phyloP scores from a whole-genome alignment of 2,113 vertebrate species.

The Fulmarus glacialis region DNA sequence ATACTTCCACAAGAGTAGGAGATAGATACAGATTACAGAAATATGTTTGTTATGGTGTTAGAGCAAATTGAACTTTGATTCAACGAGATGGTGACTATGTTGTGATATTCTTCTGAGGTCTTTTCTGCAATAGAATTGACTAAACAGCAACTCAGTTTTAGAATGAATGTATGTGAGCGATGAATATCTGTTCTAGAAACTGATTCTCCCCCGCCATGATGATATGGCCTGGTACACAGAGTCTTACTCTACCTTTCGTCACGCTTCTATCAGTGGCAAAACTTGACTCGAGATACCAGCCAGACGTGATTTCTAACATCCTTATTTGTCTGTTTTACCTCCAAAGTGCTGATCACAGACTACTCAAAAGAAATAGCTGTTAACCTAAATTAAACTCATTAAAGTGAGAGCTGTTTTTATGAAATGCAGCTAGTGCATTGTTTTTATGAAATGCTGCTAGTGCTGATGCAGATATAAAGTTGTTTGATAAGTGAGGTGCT shows the following conservation, averaged over 20 bases:
- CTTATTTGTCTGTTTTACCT: neutral
- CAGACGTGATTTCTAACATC: neutral
- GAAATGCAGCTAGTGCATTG: neutral
- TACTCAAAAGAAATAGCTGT: neutral
- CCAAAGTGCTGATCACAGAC: neutral
- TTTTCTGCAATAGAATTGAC: neutral
- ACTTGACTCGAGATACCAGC: neutral
- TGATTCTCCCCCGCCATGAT: neutral
- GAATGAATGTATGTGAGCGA: neutral
- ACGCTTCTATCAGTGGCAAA: neutral
- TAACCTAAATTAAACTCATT: neutral
- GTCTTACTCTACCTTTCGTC: neutral
- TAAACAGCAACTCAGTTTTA: rapidly evolving
- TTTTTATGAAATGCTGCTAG: neutral
- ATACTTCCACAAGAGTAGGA: neutral
- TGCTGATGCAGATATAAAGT: neutral
- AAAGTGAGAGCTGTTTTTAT: neutral
- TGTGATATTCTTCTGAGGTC: neutral
- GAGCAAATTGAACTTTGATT: slow-evolving; percentile 31
- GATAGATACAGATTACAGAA: slow-evolving; percentile 2
- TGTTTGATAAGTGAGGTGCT: neutral
- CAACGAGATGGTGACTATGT: neutral
- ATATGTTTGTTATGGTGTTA: neutral
- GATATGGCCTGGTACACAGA: neutral
- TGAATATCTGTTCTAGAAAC: neutral